A percentile compares a stretch with the other conserved stretches of the same genome.
Conservation (phyloP, 2,113 vertebrate species). For the Psilopsiagon aurifrons region DNA sequence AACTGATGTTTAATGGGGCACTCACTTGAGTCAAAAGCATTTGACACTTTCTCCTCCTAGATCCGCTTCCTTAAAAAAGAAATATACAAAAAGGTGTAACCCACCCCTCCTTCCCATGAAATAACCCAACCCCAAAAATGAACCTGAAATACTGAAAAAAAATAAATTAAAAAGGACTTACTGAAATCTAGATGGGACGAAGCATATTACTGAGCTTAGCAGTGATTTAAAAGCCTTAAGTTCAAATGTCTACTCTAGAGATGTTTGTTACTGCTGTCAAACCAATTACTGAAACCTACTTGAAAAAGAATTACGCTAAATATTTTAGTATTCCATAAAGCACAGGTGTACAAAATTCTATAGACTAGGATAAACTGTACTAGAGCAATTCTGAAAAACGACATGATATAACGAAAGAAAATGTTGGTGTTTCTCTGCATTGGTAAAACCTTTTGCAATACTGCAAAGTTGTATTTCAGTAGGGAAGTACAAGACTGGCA, state of each 20-base stretch:
- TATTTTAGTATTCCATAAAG: not conserved
- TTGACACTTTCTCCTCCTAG: not conserved
- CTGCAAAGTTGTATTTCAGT: not conserved
- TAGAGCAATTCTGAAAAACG: not conserved
- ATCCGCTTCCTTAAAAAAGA: not conserved
- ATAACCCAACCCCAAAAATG: not conserved
- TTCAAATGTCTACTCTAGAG: not conserved
- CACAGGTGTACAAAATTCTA: not conserved
- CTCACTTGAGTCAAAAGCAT: not conserved
- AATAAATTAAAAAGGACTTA: not conserved
- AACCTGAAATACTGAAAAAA: not conserved
- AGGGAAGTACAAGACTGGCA: not conserved
- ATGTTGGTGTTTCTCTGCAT: not conserved
- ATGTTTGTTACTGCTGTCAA: not conserved
- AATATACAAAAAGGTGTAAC: not conserved
- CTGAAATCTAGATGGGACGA: not conserved
- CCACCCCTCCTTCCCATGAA: rapidly evolving
- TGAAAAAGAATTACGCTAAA: not conserved
- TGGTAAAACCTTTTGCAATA: not conserved
- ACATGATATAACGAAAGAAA: not conserved
- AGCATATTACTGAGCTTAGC: not conserved
- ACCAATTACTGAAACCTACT: not conserved
- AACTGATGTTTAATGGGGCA: not conserved
- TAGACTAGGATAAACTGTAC: not conserved
- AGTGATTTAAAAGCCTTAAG: not conserved